phyloP scores from a whole-genome alignment of 1,140 invertebrate species.

The Pseudomyrmex dendroicus region DNA sequence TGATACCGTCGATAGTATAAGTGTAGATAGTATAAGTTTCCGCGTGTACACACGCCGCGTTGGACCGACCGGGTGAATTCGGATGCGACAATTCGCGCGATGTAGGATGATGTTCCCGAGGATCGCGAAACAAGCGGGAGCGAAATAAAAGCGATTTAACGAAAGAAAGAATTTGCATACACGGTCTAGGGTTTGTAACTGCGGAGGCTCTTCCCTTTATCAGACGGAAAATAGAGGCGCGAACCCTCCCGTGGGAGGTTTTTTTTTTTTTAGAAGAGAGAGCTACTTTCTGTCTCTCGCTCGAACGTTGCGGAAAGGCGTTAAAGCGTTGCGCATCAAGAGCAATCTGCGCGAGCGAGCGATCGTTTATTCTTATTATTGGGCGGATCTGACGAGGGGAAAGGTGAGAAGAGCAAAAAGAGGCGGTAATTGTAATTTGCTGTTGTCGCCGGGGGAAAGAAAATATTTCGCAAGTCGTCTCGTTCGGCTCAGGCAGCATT shows the following conservation, averaged over 20 bases:
- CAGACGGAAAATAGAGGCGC: constrained; percentile 27
- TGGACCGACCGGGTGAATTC: too few relatives aligned
- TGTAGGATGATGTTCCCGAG: not conserved
- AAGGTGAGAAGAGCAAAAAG: not conserved
- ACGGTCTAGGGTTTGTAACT: not conserved
- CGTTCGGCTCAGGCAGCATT: not conserved
- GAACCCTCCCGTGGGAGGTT: not conserved
- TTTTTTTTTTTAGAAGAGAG: constrained; percentile 5
- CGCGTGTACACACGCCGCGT: too few relatives aligned
- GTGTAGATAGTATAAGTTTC: too few relatives aligned
- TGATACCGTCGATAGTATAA: not conserved
- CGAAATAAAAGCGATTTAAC: not conserved
- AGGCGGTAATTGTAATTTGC: constrained; percentile 23
- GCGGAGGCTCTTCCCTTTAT: constrained; percentile 16
- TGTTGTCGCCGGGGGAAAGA: not conserved
- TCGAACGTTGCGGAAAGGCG: constrained; percentile 1
- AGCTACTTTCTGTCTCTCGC: not conserved
- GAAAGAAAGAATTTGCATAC: not conserved
- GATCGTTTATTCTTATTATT: constrained; percentile 70
- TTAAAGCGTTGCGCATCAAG: constrained; percentile 49
- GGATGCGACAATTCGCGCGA: too few relatives aligned
- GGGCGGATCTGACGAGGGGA: constrained; percentile 39
- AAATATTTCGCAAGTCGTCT: not conserved
- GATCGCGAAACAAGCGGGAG: not conserved
- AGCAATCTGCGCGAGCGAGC: constrained; percentile 65